phyloP scores from a whole-genome alignment of 2,888 invertebrate genomes.

The Notodonta ziczac region DNA sequence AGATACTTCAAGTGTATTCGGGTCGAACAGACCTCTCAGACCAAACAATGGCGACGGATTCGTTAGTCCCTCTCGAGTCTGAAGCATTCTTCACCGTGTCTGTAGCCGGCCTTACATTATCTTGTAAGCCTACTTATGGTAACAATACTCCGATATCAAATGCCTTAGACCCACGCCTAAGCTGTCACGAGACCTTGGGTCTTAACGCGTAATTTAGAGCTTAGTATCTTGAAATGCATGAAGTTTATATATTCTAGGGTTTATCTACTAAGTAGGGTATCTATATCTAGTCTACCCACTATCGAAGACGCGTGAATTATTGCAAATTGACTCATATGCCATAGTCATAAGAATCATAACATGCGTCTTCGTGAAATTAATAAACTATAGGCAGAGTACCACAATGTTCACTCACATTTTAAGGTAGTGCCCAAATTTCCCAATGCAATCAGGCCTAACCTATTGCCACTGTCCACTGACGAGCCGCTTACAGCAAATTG shows the following conservation, averaged over 20 bases:
- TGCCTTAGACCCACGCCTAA: not conserved
- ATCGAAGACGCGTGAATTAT: too few relatives aligned
- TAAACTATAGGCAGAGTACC: too few relatives aligned
- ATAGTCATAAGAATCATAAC: too few relatives aligned
- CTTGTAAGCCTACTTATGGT: conserved; percentile 6
- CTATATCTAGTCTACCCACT: too few relatives aligned
- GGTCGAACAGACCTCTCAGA: conserved; percentile 2
- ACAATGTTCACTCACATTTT: too few relatives aligned
- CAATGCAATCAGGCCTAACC: too few relatives aligned
- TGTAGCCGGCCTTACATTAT: conserved; percentile 1
- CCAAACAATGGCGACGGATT: conserved; percentile 6
- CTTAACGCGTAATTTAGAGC: conserved; percentile 2
- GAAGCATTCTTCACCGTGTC: conserved; percentile 3
- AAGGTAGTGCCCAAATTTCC: too few relatives aligned
- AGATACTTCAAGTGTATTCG: not conserved
- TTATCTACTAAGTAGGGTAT: too few relatives aligned
- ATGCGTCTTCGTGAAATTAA: too few relatives aligned
- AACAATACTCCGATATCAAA: conserved; percentile 7
- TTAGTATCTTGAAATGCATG: not conserved
- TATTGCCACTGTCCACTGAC: too few relatives aligned
- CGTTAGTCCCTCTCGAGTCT: conserved; percentile 4
- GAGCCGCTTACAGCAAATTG: too few relatives aligned
- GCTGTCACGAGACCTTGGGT: not conserved
- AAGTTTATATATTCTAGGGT: not conserved
- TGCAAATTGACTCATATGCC: too few relatives aligned